These are phyloP conservation scores for Esox lucius DNA, from an alignment of 2,797 vertebrate species.

Conservation along the genomic window DNA sequence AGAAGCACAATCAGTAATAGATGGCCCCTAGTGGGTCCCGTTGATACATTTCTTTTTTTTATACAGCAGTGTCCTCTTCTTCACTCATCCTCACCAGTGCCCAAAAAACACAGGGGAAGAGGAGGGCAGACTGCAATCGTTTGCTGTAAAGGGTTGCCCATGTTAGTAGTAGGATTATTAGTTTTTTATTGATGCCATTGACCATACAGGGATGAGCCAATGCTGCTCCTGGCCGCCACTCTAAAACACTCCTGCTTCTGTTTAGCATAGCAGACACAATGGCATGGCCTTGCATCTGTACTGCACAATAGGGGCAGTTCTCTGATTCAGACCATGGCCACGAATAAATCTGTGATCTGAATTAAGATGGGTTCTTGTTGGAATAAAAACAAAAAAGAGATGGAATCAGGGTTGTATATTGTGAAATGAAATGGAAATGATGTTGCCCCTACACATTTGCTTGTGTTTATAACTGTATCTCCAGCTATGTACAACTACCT, in stretches of 20 bases:
- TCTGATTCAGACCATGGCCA: constrained; percentile 19
- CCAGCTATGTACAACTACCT: not conserved
- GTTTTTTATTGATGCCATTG: constrained; percentile 77
- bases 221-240: constrained; percentile 23
- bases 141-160: constrained; percentile 45
- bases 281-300: not conserved
- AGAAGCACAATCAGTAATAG: constrained; percentile 71
- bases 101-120: constrained; percentile 55
- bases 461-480: not conserved
- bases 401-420: not conserved
- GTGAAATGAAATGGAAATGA: not conserved
- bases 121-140: constrained; percentile 61
- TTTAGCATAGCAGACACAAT: constrained; percentile 33
- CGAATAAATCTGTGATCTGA: not conserved
- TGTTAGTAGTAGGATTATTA: constrained; percentile 73
- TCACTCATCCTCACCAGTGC: constrained; percentile 37
- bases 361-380: not conserved
- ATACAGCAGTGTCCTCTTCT: constrained; percentile 60
- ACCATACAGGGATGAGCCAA: constrained; percentile 53
- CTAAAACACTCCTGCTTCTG: constrained; percentile 24
- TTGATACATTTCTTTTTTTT: constrained; percentile 74
- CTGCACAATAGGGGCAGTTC: not conserved
- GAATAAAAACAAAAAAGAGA: not conserved
- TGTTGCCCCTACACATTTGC: not conserved
- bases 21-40: constrained; percentile 65